Evolutionary conservation across 2,888 invertebrate species (phyloP), one percentile per base, ranked within the genome.

Genomic region (Cephus nigrinus): DNA sequence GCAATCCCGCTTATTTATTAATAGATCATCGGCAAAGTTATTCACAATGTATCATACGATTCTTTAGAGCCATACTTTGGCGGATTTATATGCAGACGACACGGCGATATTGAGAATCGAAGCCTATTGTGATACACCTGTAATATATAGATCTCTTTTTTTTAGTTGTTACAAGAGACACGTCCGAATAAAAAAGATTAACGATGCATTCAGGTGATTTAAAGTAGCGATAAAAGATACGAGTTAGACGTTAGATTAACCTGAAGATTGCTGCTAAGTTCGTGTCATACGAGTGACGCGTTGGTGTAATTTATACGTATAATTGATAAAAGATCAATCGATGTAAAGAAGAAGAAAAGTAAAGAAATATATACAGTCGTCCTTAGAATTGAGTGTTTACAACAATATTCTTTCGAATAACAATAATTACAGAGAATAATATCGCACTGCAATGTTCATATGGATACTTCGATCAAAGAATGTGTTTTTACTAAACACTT

Each of bases 281-380:
- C 55, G 55, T 55, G 23, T 55, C 23, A 55, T 23, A 55, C 55
- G 55, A 55, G 32, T 71, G 73, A 72, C 32, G 73, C 68, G 40
- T 36, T 15, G 23, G 68, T 32, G 23, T 32, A 33, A 33, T 73
- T 30, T 73, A 23, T 73, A 76, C 35, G 11, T 76, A 73, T 30
- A 73, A 33, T 55, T 35, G 15, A 74, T 31, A 73, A 72, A 35
- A 33, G 73, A 40, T 68, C 34, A 32, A 72, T 73, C 15, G 15
- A 40, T 71, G 33, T 71, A 31, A 76, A 76, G 30, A 23, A 40
- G 40, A n/a, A 76, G 11, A 72, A 76, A 30, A 32, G 72, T 55
- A 35, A 36, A 33, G 35, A 34, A 36, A 55, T 34, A 75, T 33
- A 35, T 76, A 77, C 76, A 77, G 55, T 55, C 55, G 55, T 55